These are phyloP conservation scores for Poicephalus gulielmi DNA, from an alignment of 2,113 vertebrate species.

Conservation along the genomic window DNA sequence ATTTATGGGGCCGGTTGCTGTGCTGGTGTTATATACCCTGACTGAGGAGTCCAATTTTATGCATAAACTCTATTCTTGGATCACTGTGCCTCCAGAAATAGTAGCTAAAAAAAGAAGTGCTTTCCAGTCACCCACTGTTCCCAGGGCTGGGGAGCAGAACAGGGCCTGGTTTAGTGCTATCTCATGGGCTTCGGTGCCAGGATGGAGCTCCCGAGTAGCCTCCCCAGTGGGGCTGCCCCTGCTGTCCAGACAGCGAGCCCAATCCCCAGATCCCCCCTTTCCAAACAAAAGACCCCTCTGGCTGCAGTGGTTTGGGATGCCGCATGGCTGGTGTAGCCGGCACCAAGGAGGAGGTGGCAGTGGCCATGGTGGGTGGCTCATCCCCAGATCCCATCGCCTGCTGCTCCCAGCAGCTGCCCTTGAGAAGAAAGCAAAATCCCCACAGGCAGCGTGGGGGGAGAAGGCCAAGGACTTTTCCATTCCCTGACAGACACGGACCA, in stretches of 20 bases:
- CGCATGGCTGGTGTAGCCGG: accelerated
- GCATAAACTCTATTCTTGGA: slow-evolving; percentile 58
- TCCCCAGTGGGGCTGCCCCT: accelerated
- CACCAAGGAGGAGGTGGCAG: neutral
- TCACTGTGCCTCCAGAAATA: slow-evolving; percentile 22
- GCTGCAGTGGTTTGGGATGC: neutral
- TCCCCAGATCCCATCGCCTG: neutral
- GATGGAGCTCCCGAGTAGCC: neutral
- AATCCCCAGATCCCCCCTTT: neutral
- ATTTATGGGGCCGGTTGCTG: slow-evolving; percentile 41
- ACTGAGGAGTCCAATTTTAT: slow-evolving; percentile 49
- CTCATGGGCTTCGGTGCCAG: neutral
- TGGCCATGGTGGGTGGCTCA: accelerated
- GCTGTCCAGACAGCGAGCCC: neutral
- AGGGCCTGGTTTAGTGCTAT: neutral
- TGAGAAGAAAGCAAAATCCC: neutral
- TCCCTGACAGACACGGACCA: slow-evolving; percentile 42
- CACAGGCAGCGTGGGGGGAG: neutral
- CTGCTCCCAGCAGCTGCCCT: neutral
- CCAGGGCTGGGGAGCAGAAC: neutral
- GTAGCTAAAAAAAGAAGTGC: neutral
- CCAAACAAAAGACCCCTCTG: accelerated
- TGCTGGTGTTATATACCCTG: slow-evolving; percentile 14
- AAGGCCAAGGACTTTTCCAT: neutral
- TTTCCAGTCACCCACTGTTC: slow-evolving; percentile 10